Base-by-base conservation (phyloP, 2,113 vertebrate genomes). In the Rostratula benghalensis region DNA sequence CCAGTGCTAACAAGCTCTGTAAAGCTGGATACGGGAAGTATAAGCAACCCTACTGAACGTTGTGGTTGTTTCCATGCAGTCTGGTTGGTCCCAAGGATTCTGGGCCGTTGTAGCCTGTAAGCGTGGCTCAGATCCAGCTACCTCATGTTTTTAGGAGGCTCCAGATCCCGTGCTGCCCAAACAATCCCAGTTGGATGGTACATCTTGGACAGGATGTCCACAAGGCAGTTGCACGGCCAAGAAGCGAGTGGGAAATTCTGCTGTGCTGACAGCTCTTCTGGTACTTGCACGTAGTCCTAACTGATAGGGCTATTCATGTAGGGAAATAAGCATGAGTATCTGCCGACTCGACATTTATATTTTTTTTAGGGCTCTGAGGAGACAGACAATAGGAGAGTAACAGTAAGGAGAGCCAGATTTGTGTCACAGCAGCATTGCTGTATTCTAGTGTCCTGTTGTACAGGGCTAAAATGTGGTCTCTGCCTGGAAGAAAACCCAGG, bases 291-390 rank as follows among this genome's bases (percentile, higher is more conserved):
- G 4, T 63, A 83, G 83, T 41, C 83, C 84, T 91, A 64, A 83
- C 45, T 94, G 70, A 39, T 48, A 79, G 89, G 53, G 70, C 73
- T 84, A n/a, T 84, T 93, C 74, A 64, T 78, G 63, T 60, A 61
- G 56, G 90, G 87, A 90, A 94, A 85, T 57, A 80, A 67, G 67
- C 59, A 11, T 43, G 45, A 43, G 17, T 39, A 59, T 89, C 82
- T 83, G 87, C 87, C 85, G 82, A 90, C 31, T 21, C 1, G 11
- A 45, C 69, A 14, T 22, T 30, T n/a, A n/a, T n/a, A n/a, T n/a
- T 90, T 93, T 60, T 45, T 83, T 77, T 73, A 88, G 82, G 87
- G 50, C 63, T 22, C 17, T 30, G 84, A 94, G 77, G 53, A 94
- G 87, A 53, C 24, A 64, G 43, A 82, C 59, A 81, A 65, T 53